Evolutionary conservation across 2,797 vertebrate genomes (phyloP).

Genomic region (Crenuchus spilurus): DNA sequence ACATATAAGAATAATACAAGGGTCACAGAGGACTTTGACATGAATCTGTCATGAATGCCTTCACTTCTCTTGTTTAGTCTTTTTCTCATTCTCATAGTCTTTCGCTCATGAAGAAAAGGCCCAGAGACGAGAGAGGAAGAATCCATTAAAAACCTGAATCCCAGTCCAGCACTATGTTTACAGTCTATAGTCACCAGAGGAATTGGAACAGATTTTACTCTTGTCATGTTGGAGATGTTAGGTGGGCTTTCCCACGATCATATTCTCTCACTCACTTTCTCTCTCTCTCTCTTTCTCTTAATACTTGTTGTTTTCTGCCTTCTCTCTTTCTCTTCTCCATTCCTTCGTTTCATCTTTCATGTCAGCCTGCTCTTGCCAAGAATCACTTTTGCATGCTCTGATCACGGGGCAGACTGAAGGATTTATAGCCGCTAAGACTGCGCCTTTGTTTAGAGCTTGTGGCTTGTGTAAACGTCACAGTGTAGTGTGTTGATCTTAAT

Average conservation of each 20-base stretch:
- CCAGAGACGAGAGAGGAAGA: constrained; percentile 1
- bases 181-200: not conserved
- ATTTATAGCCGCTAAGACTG: constrained; percentile 3
- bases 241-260: constrained; percentile 57
- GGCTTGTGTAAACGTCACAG: constrained; percentile 7
- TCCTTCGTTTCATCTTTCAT: constrained; percentile 53
- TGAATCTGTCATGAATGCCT: too few species aligned
- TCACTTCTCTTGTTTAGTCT: too few species aligned
- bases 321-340: constrained; percentile 41
- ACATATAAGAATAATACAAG: too few species aligned
- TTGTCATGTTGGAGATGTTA: constrained; percentile 41
- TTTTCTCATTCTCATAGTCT: not conserved
- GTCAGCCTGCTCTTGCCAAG: constrained; percentile 43
- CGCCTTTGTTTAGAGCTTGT: not conserved
- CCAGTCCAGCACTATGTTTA: constrained; percentile 12
- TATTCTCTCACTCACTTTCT: constrained; percentile 43
- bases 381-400: constrained; percentile 53
- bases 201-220: constrained; percentile 28
- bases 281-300: constrained; percentile 19
- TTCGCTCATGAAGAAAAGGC: not conserved
- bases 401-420: constrained; percentile 29
- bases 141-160: constrained; percentile 5
- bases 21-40: too few species aligned
- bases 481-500: constrained; percentile 4
- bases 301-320: constrained; percentile 41